Evolutionary conservation across 2,797 vertebrate species (phyloP).

Genomic region (Dallia pectoralis): DNA sequence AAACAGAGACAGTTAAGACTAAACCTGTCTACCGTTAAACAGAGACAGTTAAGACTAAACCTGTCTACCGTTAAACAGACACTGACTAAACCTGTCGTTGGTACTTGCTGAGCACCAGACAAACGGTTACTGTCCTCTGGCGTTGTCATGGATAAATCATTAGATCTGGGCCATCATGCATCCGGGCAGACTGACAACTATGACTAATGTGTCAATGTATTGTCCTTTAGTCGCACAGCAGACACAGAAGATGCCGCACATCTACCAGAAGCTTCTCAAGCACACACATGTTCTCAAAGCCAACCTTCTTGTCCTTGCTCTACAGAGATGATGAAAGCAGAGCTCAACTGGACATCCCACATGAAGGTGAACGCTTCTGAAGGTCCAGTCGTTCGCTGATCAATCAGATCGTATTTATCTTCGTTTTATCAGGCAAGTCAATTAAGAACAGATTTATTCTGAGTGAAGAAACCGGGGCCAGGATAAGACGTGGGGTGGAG

Average conservation of each 20-base stretch:
- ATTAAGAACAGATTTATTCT: no score
- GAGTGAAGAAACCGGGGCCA: not conserved
- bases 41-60: no score
- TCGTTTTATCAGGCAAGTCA: no score
- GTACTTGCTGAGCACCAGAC: not conserved
- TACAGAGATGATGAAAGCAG: no score
- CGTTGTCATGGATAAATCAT: constrained; percentile 20
- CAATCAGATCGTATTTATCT: no score
- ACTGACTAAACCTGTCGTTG: not conserved
- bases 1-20: not conserved
- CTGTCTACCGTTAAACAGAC: not conserved
- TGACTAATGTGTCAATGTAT: constrained; percentile 22
- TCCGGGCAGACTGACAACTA: constrained; percentile 22
- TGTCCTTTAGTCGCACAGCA: constrained; percentile 7
- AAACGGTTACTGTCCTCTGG: not conserved
- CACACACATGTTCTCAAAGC: constrained; percentile 6
- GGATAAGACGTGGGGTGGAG: not conserved
- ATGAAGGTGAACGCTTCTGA: no score
- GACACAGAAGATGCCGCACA: constrained; percentile 14
- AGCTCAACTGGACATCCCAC: no score
- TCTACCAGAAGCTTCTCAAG: not conserved
- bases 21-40: no score
- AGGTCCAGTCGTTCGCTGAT: no score
- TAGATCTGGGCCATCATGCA: constrained; percentile 23
- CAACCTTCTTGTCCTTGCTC: no score